Percentiles rank a stretch among this genome's conserved stretches.
Evolutionary conservation across 2,888 invertebrate species (phyloP).

Genomic region (Unio pictorum): DNA sequence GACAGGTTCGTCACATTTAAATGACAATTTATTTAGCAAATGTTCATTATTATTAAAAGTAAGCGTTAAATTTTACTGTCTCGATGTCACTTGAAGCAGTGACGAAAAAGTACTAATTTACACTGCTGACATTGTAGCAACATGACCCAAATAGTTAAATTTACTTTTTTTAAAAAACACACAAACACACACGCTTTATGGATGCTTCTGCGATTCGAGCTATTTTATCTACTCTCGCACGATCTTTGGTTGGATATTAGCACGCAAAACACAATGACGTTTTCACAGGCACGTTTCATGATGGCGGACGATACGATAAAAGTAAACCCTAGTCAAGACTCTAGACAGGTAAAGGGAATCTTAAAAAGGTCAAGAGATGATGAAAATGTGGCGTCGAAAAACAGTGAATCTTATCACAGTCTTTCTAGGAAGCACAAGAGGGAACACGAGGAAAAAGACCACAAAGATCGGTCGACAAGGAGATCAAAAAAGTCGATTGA

Average conservation of each 20-base stretch:
- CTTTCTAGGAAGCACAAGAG: conserved; percentile 23
- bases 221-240: no score
- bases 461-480: conserved; percentile 16
- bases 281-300: conserved; percentile 22
- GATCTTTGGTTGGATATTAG: no score
- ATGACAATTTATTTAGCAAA: no score
- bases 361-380: conserved; percentile 22
- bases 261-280: conserved; percentile 25
- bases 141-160: no score
- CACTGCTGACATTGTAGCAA: no score
- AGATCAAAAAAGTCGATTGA: conserved; percentile 35
- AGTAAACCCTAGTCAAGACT: conserved; percentile 10
- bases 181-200: not conserved
- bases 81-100: no score
- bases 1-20: no score
- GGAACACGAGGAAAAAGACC: conserved; percentile 17
- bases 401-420: conserved; percentile 11
- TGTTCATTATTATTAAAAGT: no score
- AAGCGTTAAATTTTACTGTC: no score
- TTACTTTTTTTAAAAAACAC: no score
- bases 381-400: not conserved
- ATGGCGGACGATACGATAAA: conserved; percentile 36
- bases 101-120: no score
- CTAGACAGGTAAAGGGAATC: conserved; percentile 12
- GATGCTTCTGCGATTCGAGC: no score